Conservation (phyloP, 2,113 vertebrate species). For the Oryctolagus cuniculus region DNA sequence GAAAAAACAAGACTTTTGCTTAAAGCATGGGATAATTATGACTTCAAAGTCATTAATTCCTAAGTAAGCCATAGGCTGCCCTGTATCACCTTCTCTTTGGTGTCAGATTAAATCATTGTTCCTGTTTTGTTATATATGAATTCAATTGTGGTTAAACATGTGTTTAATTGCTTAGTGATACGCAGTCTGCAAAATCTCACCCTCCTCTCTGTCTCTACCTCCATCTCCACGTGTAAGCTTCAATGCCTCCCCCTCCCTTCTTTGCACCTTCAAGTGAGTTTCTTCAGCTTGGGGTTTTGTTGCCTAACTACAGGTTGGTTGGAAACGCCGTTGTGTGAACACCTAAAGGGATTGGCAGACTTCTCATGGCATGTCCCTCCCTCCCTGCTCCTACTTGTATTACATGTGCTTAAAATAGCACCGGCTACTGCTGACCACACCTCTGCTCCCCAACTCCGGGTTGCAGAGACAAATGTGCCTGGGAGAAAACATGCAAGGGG, state of each 20-base stretch:
- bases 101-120: background rate
- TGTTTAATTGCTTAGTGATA: too few species aligned
- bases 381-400: constrained; percentile 11
- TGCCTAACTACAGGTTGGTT: background rate
- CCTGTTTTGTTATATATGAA: background rate
- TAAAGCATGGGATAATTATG: background rate
- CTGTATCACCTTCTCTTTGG: background rate
- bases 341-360: background rate
- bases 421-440: constrained; percentile 24
- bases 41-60: constrained; percentile 11
- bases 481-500: background rate
- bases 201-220: background rate
- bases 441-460: background rate
- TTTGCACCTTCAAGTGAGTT: background rate
- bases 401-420: constrained; percentile 63
- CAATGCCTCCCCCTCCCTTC: too few species aligned
- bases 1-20: background rate
- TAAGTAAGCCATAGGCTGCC: background rate
- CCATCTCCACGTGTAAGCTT: background rate
- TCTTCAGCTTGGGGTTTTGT: background rate
- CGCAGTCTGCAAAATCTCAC: background rate
- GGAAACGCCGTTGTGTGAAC: background rate
- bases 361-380: background rate
- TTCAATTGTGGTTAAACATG: too few species aligned
- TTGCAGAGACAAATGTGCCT: background rate